Percentiles rank a stretch among this genome's conserved stretches.
These are phyloP conservation scores for Apolygus lucorum DNA, from an alignment of 1,140 invertebrate species.

Conservation along the genomic window DNA sequence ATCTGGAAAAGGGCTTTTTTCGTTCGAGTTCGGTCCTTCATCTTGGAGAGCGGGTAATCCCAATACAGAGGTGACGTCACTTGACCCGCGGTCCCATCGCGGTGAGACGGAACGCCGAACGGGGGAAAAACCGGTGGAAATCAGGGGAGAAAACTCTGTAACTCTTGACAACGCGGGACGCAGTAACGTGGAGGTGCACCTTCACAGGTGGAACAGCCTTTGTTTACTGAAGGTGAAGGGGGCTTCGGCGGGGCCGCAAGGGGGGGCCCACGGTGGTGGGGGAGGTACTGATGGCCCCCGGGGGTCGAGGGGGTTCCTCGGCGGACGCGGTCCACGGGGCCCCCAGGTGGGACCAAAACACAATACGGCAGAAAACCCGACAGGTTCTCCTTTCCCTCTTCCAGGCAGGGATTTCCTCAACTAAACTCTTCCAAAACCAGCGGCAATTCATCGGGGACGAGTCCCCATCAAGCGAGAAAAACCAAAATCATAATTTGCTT, in stretches of 20 bases:
- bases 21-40: slow-evolving; percentile 42
- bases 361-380: too few relatives aligned
- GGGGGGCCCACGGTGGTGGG: not conserved
- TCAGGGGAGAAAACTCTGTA: too few relatives aligned
- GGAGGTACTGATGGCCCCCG: not conserved
- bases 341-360: too few relatives aligned
- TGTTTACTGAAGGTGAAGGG: not conserved
- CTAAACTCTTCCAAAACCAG: too few relatives aligned
- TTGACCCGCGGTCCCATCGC: not conserved
- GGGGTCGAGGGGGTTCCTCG: not conserved
- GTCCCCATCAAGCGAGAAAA: too few relatives aligned
- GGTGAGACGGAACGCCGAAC: not conserved
- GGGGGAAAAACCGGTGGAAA: too few relatives aligned
- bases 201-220: not conserved
- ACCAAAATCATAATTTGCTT: too few relatives aligned
- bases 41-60: slow-evolving; percentile 30
- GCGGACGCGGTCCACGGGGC: too few relatives aligned
- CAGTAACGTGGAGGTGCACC: not conserved
- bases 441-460: too few relatives aligned
- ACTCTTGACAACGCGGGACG: not conserved
- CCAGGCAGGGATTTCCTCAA: too few relatives aligned
- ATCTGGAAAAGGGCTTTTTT: slow-evolving; percentile 48
- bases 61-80: not conserved
- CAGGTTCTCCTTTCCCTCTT: too few relatives aligned
- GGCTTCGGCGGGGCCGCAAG: too few relatives aligned